phyloP scores from a whole-genome alignment of 1,140 invertebrate species.

The Antheraea mylitta region DNA sequence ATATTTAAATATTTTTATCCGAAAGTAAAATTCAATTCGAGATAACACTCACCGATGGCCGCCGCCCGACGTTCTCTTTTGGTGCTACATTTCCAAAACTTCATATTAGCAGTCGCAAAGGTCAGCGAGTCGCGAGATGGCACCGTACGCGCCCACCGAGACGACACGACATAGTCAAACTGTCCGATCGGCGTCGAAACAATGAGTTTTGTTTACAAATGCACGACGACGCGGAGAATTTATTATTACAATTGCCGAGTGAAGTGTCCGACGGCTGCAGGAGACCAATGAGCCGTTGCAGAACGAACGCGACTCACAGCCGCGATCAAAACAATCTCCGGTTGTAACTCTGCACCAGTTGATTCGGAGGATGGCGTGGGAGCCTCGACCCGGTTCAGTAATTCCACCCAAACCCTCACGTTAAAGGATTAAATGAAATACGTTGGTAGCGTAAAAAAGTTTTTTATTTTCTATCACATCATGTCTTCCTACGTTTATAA shows the following conservation, averaged over 20 bases:
- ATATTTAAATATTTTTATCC: not conserved
- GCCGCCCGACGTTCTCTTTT: conserved; percentile 42
- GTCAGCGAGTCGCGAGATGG: conserved; percentile 44
- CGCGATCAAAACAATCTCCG: conserved; percentile 42
- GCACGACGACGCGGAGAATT: conserved; percentile 51
- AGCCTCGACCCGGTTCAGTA: conserved; percentile 44
- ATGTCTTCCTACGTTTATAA: conserved; percentile 68
- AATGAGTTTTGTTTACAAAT: conserved; percentile 77
- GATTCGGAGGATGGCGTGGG: conserved; percentile 64
- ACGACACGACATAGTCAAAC: conserved; percentile 62
- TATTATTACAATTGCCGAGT: conserved; percentile 55
- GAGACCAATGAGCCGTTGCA: conserved; percentile 45
- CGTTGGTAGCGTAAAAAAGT: conserved; percentile 68
- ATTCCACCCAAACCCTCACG: conserved; percentile 21
- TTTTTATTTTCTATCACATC: conserved; percentile 73
- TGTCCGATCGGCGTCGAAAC: conserved; percentile 65
- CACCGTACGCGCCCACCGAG: conserved; percentile 50
- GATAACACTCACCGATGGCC: conserved; percentile 35
- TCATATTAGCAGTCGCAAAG: conserved; percentile 45
- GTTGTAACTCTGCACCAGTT: conserved; percentile 33
- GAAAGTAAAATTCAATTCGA: not conserved
- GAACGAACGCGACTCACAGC: conserved; percentile 49
- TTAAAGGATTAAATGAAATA: conserved; percentile 25
- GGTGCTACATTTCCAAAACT: conserved; percentile 66
- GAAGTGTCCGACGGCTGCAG: conserved; percentile 38